These are phyloP conservation scores for Homalodisca vitripennis DNA, from an alignment of 1,140 invertebrate species.

Conservation along the genomic window DNA sequence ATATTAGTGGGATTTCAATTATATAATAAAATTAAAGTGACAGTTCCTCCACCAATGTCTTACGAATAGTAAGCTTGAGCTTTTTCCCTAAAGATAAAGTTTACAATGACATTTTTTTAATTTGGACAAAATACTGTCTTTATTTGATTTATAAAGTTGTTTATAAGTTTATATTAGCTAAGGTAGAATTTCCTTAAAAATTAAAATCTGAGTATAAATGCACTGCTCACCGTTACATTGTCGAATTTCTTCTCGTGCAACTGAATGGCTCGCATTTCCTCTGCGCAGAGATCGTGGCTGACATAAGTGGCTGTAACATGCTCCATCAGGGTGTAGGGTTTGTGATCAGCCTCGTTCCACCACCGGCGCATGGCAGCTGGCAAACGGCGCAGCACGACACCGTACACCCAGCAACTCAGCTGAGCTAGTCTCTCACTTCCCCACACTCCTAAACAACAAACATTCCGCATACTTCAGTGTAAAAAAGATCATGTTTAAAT, in stretches of 20 bases:
- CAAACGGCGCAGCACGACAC: constrained; percentile 60
- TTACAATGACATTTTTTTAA: no score
- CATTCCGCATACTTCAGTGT: no score
- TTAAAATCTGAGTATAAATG: neutral
- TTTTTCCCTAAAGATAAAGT: no score
- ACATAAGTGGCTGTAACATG: constrained; percentile 72
- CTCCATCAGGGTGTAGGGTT: constrained; percentile 68
- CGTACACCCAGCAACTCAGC: constrained; percentile 67
- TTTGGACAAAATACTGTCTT: no score
- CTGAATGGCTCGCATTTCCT: constrained; percentile 65
- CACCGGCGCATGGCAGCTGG: constrained; percentile 80
- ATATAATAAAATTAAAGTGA: no score
- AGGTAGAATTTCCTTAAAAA: neutral
- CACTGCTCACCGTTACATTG: constrained; percentile 65
- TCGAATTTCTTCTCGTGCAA: constrained; percentile 55
- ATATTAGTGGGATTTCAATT: no score
- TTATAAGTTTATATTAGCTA: no score
- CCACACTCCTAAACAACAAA: constrained; percentile 46
- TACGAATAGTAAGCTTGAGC: no score
- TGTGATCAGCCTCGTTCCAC: constrained; percentile 71
- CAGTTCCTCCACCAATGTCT: no score
- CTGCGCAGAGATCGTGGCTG: constrained; percentile 65
- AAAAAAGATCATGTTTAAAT: no score
- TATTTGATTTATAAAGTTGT: no score
- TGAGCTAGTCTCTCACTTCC: constrained; percentile 55